These are phyloP conservation scores for Pica pica DNA, from an alignment of 2,113 vertebrate genomes.

Conservation along the genomic window DNA sequence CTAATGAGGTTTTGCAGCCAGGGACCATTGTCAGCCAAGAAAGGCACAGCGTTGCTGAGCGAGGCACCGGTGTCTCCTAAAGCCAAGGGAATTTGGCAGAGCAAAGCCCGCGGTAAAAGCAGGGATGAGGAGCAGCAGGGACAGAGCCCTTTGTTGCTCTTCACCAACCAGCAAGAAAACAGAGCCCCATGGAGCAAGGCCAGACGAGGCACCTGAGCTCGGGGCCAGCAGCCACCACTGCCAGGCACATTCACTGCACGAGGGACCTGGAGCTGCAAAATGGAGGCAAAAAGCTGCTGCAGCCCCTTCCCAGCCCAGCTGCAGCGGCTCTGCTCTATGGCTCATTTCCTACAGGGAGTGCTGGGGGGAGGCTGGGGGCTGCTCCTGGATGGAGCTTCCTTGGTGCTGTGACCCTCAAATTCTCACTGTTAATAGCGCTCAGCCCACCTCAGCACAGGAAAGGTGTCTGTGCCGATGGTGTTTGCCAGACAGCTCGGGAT, in stretches of 20 bases:
- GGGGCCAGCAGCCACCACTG: not conserved
- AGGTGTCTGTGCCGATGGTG: accelerated
- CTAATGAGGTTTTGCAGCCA: slow-evolving; percentile 65
- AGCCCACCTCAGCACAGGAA: accelerated
- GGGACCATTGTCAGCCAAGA: slow-evolving; percentile 55
- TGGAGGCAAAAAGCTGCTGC: not conserved
- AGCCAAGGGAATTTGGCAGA: slow-evolving; percentile 55
- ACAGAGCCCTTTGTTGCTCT: not conserved
- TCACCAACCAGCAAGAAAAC: not conserved
- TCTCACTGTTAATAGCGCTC: accelerated
- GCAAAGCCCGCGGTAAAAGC: not conserved
- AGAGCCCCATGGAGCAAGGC: not conserved
- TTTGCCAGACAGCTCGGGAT: not conserved
- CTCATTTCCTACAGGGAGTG: not conserved
- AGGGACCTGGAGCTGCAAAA: slow-evolving; percentile 7
- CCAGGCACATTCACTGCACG: not conserved
- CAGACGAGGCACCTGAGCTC: not conserved
- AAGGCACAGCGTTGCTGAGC: slow-evolving; percentile 16
- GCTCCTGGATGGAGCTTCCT: not conserved
- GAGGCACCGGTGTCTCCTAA: slow-evolving; percentile 18
- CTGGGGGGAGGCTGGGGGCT: not conserved
- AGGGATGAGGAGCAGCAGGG: not conserved
- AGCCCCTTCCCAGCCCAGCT: not conserved
- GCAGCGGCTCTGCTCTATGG: not conserved
- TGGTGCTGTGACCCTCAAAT: not conserved